Evolutionary conservation across 2,797 vertebrate genomes (phyloP).

Genomic region (Sebastiscus tertius): DNA sequence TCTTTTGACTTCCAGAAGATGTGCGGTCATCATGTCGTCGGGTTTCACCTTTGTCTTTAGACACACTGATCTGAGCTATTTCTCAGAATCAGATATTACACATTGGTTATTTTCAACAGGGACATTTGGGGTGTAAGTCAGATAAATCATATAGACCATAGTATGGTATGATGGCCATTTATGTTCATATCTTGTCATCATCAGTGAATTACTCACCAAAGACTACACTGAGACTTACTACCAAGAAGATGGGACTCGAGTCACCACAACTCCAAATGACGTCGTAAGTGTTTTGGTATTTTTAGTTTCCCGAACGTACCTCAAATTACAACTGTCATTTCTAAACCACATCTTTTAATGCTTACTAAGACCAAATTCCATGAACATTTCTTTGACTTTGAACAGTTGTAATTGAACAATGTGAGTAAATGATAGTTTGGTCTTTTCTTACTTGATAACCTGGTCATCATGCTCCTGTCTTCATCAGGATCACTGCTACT

Average conservation of each 20-base stretch:
- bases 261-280: slow-evolving; percentile 72
- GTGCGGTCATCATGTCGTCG: neutral
- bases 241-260: slow-evolving; percentile 68
- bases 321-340: neutral
- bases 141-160: neutral
- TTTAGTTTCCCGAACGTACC: neutral
- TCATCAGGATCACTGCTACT: slow-evolving; percentile 83
- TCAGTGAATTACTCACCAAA: slow-evolving; percentile 74
- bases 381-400: neutral
- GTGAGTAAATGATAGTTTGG: neutral
- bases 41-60: neutral
- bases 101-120: neutral
- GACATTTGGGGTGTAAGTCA: neutral
- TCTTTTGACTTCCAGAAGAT: neutral
- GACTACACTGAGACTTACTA: slow-evolving; percentile 83
- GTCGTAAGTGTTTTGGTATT: slow-evolving; percentile 67
- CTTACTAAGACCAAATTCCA: neutral
- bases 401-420: neutral
- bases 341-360: accelerated
- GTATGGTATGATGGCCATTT: neutral
- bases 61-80: neutral
- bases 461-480: neutral
- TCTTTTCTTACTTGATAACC: neutral
- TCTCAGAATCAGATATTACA: neutral
- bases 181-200: neutral